Conservation (phyloP, 2,113 vertebrate genomes). For the Vireo altiloquus region DNA sequence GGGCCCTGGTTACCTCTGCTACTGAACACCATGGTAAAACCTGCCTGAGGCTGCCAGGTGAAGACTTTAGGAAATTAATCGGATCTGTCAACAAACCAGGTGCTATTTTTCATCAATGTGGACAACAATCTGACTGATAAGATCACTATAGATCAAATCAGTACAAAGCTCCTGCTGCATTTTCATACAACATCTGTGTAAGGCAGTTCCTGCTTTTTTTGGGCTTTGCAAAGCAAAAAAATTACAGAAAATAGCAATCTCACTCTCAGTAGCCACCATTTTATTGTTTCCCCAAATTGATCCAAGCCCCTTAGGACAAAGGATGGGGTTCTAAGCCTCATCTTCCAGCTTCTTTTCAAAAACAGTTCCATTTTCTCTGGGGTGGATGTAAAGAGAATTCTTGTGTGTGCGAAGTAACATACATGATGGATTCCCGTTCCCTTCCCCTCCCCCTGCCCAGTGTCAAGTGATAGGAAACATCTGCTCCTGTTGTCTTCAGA, state of each 20-base stretch:
- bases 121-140: neutral
- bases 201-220: neutral
- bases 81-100: neutral
- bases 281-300: neutral
- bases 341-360: neutral
- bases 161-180: neutral
- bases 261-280: neutral
- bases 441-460: neutral
- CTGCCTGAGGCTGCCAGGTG: neutral
- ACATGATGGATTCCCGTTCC: neutral
- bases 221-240: neutral
- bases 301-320: neutral
- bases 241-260: neutral
- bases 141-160: neutral
- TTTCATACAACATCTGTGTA: neutral
- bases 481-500: neutral
- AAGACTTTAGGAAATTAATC: neutral
- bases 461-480: neutral
- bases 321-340: neutral
- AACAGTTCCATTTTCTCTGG: neutral
- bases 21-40: neutral
- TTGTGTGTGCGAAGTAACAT: neutral
- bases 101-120: neutral
- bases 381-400: neutral
- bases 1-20: neutral